Percentiles rank a stretch among this genome's conserved stretches.
These are phyloP conservation scores for Perca flavescens DNA, from an alignment of 2,113 vertebrate genomes.

Conservation along the genomic window DNA sequence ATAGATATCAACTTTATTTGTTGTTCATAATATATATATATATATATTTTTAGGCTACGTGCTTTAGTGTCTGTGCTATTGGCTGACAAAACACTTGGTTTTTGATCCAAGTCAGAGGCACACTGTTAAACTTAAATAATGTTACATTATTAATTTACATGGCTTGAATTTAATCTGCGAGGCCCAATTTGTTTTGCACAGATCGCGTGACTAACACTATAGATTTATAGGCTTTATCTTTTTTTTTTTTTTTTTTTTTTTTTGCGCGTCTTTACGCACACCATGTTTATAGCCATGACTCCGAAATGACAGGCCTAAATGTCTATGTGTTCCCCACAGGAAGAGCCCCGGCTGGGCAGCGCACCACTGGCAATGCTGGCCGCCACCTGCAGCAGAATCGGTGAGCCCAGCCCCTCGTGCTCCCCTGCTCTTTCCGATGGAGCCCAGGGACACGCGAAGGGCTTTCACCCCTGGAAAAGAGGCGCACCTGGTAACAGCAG, in stretches of 20 bases:
- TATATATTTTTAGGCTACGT: background rate
- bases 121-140: background rate
- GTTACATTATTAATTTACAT: background rate
- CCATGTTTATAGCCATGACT: background rate
- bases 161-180: background rate
- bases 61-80: background rate
- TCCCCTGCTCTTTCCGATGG: slow-evolving; percentile 88
- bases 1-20: background rate
- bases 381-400: slow-evolving; percentile 96
- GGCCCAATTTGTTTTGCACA: background rate
- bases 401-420: slow-evolving; percentile 90
- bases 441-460: slow-evolving; percentile 87
- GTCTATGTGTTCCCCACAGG: slow-evolving; percentile 81
- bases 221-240: background rate
- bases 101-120: background rate
- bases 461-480: slow-evolving; percentile 94
- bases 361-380: slow-evolving; percentile 96
- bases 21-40: background rate
- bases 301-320: background rate
- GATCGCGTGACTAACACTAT: background rate
- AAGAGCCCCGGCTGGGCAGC: slow-evolving; percentile 93
- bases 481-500: slow-evolving; percentile 80
- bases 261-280: slow-evolving; percentile 47
- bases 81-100: background rate
- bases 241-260: background rate